Conservation (phyloP, 2,797 vertebrate species). For the Euthynnus affinis region DNA sequence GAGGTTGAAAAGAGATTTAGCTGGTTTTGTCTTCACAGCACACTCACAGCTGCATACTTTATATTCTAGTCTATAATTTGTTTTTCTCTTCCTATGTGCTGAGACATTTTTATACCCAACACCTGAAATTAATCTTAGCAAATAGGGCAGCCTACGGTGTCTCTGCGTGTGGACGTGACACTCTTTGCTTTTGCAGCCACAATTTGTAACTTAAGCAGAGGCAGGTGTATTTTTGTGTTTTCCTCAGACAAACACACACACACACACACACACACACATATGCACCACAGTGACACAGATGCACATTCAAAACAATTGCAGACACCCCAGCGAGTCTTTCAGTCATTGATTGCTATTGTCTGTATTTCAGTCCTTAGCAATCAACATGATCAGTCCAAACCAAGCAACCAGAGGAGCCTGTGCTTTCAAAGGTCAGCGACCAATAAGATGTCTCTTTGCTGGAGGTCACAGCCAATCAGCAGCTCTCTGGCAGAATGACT, state of each 20-base stretch:
- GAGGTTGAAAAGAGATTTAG: background rate
- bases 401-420: constrained; percentile 5
- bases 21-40: background rate
- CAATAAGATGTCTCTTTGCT: constrained; percentile 51
- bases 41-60: constrained; percentile 4
- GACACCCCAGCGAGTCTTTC: constrained; percentile 20
- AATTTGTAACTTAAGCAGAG: constrained; percentile 39
- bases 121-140: constrained; percentile 52
- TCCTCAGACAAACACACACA: background rate
- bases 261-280: background rate
- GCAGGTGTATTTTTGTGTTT: constrained; percentile 49
- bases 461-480: constrained; percentile 71
- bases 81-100: constrained; percentile 19
- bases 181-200: constrained; percentile 23
- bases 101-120: constrained; percentile 40
- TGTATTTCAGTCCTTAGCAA: constrained; percentile 26
- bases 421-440: constrained; percentile 56
- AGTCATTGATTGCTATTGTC: constrained; percentile 36
- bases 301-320: constrained; percentile 33
- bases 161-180: constrained; percentile 27
- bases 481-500: constrained; percentile 26
- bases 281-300: constrained; percentile 3
- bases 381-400: constrained; percentile 19
- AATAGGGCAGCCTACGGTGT: constrained; percentile 36
- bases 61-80: background rate